Evolutionary conservation across 1,140 invertebrate species (phyloP), one percentile per base, ranked within the genome.

Genomic region (Drosophila willistoni): DNA sequence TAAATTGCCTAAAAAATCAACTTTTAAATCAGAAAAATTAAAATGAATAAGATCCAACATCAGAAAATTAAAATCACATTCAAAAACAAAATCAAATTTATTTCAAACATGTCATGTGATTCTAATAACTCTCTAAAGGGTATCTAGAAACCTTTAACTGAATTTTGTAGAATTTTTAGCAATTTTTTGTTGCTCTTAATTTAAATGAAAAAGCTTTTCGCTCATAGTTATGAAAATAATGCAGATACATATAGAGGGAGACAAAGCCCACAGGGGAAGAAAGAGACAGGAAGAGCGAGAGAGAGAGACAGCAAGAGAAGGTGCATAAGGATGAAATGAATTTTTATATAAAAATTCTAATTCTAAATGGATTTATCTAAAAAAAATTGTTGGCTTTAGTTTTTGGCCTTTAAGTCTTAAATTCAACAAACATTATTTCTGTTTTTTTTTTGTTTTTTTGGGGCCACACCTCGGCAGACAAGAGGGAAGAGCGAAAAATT

Each of bases 131-230:
- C 7, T 39, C 10, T 39, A 44, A 29, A 51, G 44, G 44, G 44
- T 51, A 51, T 51, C 3, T 22, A 51, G 10, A 12, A n/a, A 3
- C 3, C 7, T 0, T 4, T 12, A 51, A 51, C 6, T 7, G 6
- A 29, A 29, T 6, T 29, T 6, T 29, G 0, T 6, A 29, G 41
- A 39, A 76, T 75, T 76, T 71, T 77, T 77, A 22, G 44, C 9
- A 51, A 51, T 70, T 66, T 71, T 77, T 61, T 77, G 72, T 77
- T 77, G 55, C 19, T 51, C 54, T 41, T 44, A 87, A 78, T 89
- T 87, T 78, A 89, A 87, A 87, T 87, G 84, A 87, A 89, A 89
- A 89, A 84, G 77, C 84, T 87, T 87, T 87, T 84, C 84, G 80
- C 84, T 85, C 73, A 69, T 89, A 84, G 84, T 87, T 87, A 84